Evolutionary conservation across 2,797 vertebrate species (phyloP).

Genomic region (Helarctos malayanus): DNA sequence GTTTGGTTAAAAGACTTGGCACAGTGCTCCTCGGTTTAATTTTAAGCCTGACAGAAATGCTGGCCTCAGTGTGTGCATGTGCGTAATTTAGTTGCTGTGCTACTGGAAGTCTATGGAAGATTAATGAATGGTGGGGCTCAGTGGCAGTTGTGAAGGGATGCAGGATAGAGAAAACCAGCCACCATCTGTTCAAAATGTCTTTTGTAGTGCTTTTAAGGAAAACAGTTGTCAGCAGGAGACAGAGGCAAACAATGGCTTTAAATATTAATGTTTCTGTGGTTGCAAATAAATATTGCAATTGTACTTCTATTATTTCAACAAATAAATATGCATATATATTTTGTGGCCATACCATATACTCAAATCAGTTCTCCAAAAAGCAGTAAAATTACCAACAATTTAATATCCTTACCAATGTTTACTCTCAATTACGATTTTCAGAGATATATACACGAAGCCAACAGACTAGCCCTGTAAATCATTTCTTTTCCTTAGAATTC

Average conservation of each 20-base stretch:
- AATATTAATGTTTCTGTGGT: slow-evolving; percentile 90
- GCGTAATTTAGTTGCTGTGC: slow-evolving; percentile 97
- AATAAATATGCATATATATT: background rate
- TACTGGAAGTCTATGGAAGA: slow-evolving; percentile 98
- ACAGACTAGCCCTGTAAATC: background rate
- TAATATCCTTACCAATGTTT: slow-evolving; percentile 60
- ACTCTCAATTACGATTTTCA: background rate
- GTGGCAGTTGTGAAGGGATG: slow-evolving; percentile 97
- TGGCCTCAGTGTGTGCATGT: slow-evolving; percentile 91
- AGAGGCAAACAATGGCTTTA: slow-evolving; percentile 89
- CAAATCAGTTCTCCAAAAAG: slow-evolving; percentile 54
- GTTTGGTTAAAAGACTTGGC: slow-evolving; percentile 93
- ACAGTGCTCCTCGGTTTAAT: slow-evolving; percentile 93
- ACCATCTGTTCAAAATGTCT: slow-evolving; percentile 98
- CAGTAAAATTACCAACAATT: slow-evolving; percentile 44
- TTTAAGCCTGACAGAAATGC: slow-evolving; percentile 96
- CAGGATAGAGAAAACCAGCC: slow-evolving; percentile 95
- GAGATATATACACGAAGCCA: background rate
- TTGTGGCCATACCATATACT: slow-evolving; percentile 7
- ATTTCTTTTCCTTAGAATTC: background rate
- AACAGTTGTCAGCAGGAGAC: slow-evolving; percentile 95
- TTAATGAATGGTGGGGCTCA: slow-evolving; percentile 98
- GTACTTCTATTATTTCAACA: slow-evolving; percentile 63
- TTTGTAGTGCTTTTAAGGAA: slow-evolving; percentile 96
- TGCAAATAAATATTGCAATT: slow-evolving; percentile 86